A percentile compares a stretch with the other conserved stretches of the same genome.
Conservation (phyloP, 2,888 invertebrate species). For the Dasypolia templi region DNA sequence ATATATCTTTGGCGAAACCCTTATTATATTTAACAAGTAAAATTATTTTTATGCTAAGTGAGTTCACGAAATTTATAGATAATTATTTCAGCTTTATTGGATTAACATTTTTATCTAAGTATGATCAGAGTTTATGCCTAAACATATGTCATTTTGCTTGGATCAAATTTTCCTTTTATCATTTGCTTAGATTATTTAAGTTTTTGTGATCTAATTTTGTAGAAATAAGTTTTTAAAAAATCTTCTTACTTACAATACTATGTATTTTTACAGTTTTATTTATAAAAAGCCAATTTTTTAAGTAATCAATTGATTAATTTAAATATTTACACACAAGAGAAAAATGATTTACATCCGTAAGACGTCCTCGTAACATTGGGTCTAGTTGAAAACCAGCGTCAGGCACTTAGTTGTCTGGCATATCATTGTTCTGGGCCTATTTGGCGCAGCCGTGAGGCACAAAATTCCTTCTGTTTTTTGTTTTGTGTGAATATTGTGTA, state of each 20-base stretch:
- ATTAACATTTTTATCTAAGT: constrained; percentile 41
- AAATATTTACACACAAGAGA: too few species aligned
- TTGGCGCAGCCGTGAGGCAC: too few species aligned
- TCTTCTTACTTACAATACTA: background rate
- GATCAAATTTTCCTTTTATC: constrained; percentile 1
- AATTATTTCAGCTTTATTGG: constrained; percentile 18
- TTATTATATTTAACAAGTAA: constrained; percentile 44
- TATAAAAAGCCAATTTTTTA: too few species aligned
- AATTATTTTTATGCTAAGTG: constrained; percentile 36
- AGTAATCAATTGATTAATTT: too few species aligned
- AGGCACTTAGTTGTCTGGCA: too few species aligned
- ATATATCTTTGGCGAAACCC: constrained; percentile 43
- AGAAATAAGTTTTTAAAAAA: background rate
- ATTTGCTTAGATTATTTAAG: constrained; percentile 1
- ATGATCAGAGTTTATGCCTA: constrained; percentile 16
- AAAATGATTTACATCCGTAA: too few species aligned
- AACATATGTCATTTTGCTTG: constrained; percentile 21
- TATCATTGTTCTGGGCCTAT: too few species aligned
- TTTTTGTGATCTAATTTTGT: background rate
- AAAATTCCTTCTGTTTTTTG: too few species aligned
- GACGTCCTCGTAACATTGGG: too few species aligned
- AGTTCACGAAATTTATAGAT: constrained; percentile 35
- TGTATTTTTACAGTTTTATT: background rate
- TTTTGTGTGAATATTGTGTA: too few species aligned
- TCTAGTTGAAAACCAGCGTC: too few species aligned